phyloP scores from a whole-genome alignment of 2,113 vertebrate genomes.

The Heteronetta atricapilla region DNA sequence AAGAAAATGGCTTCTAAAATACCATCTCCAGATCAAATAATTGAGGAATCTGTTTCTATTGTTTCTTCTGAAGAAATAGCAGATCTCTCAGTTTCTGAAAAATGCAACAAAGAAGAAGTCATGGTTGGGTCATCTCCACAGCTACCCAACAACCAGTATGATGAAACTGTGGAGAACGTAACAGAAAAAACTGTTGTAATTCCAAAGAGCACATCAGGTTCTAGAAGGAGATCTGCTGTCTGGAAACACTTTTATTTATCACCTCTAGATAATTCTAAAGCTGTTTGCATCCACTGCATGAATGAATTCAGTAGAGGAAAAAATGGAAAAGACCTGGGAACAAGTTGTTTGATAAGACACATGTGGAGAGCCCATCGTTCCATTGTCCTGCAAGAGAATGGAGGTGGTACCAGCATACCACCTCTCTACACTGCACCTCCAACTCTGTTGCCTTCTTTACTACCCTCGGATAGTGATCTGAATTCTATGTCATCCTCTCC shows the following conservation, averaged over 20 bases:
- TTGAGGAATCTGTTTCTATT: slow-evolving; percentile 75
- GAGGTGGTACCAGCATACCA: slow-evolving; percentile 87
- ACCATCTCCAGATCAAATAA: slow-evolving; percentile 80
- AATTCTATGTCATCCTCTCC: slow-evolving; percentile 81
- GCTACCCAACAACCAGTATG: slow-evolving; percentile 75
- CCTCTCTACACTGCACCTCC: slow-evolving; percentile 87
- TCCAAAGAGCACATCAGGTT: slow-evolving; percentile 85
- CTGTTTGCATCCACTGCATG: slow-evolving; percentile 97
- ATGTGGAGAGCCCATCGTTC: slow-evolving; percentile 97
- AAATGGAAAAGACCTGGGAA: slow-evolving; percentile 96
- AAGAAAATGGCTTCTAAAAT: slow-evolving; percentile 85
- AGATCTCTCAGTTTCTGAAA: slow-evolving; percentile 82
- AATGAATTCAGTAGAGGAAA: slow-evolving; percentile 97
- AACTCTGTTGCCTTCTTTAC: slow-evolving; percentile 83
- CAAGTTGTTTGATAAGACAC: slow-evolving; percentile 95
- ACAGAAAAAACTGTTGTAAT: slow-evolving; percentile 79
- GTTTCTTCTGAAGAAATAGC: slow-evolving; percentile 84
- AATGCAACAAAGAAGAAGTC: slow-evolving; percentile 74
- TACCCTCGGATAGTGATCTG: slow-evolving; percentile 79
- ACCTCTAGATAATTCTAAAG: slow-evolving; percentile 93
- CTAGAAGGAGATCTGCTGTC: slow-evolving; percentile 91
- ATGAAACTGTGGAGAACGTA: slow-evolving; percentile 80
- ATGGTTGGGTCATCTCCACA: slow-evolving; percentile 74
- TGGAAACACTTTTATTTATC: slow-evolving; percentile 99
- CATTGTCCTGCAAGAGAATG: slow-evolving; percentile 94